These are phyloP conservation scores for Ostrea denselamellosa DNA, from an alignment of 1,140 invertebrate genomes.

Conservation along the genomic window DNA sequence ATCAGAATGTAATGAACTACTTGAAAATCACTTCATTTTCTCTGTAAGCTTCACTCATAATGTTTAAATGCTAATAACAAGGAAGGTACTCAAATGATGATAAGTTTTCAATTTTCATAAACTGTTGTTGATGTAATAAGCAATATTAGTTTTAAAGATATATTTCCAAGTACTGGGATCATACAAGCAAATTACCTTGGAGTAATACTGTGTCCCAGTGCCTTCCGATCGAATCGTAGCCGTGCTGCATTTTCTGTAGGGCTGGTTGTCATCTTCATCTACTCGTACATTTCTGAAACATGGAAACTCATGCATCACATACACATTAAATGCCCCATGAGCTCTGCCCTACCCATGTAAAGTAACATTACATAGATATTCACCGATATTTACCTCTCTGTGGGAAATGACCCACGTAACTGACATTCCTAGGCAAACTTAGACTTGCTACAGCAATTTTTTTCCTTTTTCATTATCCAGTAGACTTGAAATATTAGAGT, in stretches of 20 bases:
- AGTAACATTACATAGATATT: slow-evolving; percentile 2
- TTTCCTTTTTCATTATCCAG: neutral
- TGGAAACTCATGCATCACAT: slow-evolving; percentile 1
- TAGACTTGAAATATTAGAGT: neutral
- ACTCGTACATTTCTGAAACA: slow-evolving; percentile 59
- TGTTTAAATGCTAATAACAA: too few relatives aligned
- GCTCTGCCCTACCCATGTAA: neutral
- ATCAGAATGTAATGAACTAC: too few relatives aligned
- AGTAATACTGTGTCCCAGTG: slow-evolving; percentile 66
- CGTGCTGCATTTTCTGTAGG: slow-evolving; percentile 67
- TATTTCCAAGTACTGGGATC: too few relatives aligned
- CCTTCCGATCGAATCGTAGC: slow-evolving; percentile 74
- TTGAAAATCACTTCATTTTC: too few relatives aligned
- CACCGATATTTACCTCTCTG: neutral
- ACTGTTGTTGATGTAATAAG: too few relatives aligned
- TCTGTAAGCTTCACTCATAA: too few relatives aligned
- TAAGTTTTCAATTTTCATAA: too few relatives aligned
- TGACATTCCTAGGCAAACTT: neutral
- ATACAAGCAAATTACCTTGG: slow-evolving; percentile 61
- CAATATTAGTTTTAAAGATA: too few relatives aligned
- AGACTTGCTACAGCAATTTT: neutral
- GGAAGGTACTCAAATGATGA: too few relatives aligned
- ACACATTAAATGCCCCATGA: neutral
- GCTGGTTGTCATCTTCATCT: slow-evolving; percentile 57
- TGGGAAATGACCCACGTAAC: neutral